Percentiles rank a stretch among this genome's conserved stretches.
Conservation (phyloP, 1,140 invertebrate genomes). For the Pachypsylla venusta region DNA sequence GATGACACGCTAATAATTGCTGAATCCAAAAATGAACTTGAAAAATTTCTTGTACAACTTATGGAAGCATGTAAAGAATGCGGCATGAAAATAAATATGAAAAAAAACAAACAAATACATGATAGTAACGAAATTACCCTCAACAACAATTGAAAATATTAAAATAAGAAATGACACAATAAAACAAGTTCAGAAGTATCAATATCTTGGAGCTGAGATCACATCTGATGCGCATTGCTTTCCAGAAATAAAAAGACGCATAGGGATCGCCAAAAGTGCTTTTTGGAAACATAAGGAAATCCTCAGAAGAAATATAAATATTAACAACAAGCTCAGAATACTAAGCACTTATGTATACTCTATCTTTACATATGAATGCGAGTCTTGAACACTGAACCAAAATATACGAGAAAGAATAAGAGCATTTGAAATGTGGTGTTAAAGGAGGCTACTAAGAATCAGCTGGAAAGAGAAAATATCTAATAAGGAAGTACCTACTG, state of each 20-base stretch:
- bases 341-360: background rate
- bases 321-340: background rate
- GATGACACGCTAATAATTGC: background rate
- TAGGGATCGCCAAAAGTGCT: constrained; percentile 8
- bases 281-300: constrained; percentile 8
- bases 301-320: background rate
- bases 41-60: background rate
- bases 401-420: background rate
- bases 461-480: background rate
- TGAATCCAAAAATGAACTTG: background rate
- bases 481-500: background rate
- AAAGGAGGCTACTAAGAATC: background rate
- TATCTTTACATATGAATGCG: background rate
- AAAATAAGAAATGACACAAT: too few species aligned
- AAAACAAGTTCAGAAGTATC: background rate
- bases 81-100: background rate
- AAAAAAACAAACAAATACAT: background rate
- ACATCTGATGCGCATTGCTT: constrained; percentile 5
- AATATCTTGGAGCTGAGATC: constrained; percentile 7
- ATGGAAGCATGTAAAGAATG: background rate
- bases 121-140: background rate
- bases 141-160: background rate
- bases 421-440: background rate
- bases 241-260: constrained; percentile 7
- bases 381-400: background rate